phyloP scores from a whole-genome alignment of 1,140 invertebrate genomes.

The Philopotamus ludificatus region DNA sequence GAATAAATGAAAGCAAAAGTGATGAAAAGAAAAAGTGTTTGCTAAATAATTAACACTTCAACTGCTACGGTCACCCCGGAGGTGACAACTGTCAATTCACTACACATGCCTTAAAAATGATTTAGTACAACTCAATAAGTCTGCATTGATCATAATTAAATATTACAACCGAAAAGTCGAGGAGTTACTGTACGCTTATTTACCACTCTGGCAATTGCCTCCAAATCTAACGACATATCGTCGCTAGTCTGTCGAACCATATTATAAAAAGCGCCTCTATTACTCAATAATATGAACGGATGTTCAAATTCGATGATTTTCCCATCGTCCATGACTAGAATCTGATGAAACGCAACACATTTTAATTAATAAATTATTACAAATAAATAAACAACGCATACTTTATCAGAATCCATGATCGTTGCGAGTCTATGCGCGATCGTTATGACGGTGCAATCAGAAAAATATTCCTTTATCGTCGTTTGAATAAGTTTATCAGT shows the following conservation, averaged over 20 bases:
- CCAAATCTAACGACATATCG: not conserved
- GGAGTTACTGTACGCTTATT: no score
- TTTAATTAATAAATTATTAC: conserved; percentile 5
- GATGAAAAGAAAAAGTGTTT: no score
- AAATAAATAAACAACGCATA: conserved; percentile 25
- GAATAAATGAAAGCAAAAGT: no score
- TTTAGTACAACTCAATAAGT: no score
- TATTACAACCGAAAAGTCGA: no score
- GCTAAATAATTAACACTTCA: no score
- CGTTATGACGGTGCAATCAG: conserved; percentile 65
- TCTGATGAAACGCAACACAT: conserved; percentile 15
- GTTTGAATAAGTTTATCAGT: conserved; percentile 58
- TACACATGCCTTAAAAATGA: no score
- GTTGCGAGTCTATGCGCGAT: conserved; percentile 71
- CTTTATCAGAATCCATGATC: conserved; percentile 51
- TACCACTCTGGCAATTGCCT: conserved; percentile 10
- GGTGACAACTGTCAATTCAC: no score
- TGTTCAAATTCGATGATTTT: conserved; percentile 46
- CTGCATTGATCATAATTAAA: no score
- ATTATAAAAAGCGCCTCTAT: conserved; percentile 32
- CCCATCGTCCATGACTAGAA: conserved; percentile 48
- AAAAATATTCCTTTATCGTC: conserved; percentile 59
- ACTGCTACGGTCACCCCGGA: no score
- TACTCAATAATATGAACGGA: conserved; percentile 45
- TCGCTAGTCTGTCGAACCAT: conserved; percentile 21